Evolutionary conservation across 2,888 invertebrate genomes (phyloP), one percentile per base, ranked within the genome.

Genomic region (Leucania comma): DNA sequence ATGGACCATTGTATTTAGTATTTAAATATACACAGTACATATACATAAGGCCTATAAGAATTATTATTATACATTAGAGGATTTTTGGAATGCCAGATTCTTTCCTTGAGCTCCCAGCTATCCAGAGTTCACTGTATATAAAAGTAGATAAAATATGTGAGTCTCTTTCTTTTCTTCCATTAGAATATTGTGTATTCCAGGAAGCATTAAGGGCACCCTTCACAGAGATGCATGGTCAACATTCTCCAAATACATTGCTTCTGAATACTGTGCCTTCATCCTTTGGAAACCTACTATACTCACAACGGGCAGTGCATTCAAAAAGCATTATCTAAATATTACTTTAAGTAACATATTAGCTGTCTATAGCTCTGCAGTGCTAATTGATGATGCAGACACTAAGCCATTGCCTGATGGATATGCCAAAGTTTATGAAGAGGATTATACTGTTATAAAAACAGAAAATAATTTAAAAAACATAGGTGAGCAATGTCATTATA

Each of bases 151-250:
- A 53, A 53, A 29, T 32, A 54, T 54, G 29, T 10, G n/a, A 54
- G 29, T 10, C 32, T 35, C n/a, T n/a, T 5, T 3, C 26, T 9
- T 20, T 32, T 56, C 12, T n/a, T 56, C 20, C 6, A 53, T 8
- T 17, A 3, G 3, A 51, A 26, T 20, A 1, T 58, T 62, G 22
- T 64, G 3, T 57, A 54, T 92, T 92, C 56, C 87, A 96, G 96
- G 94, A 42, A 90, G 89, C 65, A 96, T 96, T 68, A 95, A 96
- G 80, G 94, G 95, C 67, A 96, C 95, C 29, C 87, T 96, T 12
- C 96, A 96, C 68, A 91, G 95, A 89, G 95, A 96, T 88, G 95
- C 94, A n/a, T 96, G 95, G 96, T 90, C 91, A 4, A 87, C 88
- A 75, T 95, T 96, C 76, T 93, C 95, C 35, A 81, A 92, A 66